Conservation (phyloP, 64 coral and sea anemone genomes). For the Cladopsammia gracilis region DNA sequence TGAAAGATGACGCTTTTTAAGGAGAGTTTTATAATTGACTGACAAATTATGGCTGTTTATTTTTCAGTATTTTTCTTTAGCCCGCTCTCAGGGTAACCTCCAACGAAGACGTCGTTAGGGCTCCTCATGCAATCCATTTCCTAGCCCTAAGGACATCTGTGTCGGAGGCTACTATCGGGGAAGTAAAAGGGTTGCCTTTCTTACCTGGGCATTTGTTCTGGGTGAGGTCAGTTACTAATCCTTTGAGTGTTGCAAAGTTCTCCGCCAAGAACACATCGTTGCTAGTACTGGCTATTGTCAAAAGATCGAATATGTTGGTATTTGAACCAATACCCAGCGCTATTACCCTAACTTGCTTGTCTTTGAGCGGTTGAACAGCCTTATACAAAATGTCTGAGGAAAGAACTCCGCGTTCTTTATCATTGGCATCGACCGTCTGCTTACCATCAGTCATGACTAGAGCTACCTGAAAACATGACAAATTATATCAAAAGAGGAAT, state of each 20-base stretch:
- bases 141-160: too few species aligned
- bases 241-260: not conserved
- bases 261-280: slow-evolving; percentile 7
- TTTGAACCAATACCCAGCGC: slow-evolving; percentile 8
- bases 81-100: too few species aligned
- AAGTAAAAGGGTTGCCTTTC: too few species aligned
- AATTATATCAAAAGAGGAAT: too few species aligned
- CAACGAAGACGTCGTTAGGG: too few species aligned
- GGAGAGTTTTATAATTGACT: too few species aligned
- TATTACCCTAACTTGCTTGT: slow-evolving; percentile 6
- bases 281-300: not conserved
- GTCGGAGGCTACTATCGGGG: too few species aligned
- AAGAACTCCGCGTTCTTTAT: not conserved
- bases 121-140: too few species aligned
- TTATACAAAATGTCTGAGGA: not conserved
- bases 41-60: too few species aligned
- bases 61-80: too few species aligned
- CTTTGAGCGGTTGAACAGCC: slow-evolving; percentile 34
- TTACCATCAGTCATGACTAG: slow-evolving; percentile 40
- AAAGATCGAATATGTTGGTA: slow-evolving; percentile 18
- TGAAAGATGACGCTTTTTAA: too few species aligned
- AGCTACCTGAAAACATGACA: not conserved
- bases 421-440: not conserved
- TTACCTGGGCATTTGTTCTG: slow-evolving; percentile 30
- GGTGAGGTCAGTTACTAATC: not conserved